Evolutionary conservation across 2,888 invertebrate genomes (phyloP).

Genomic region (Chorisops tibialis): DNA sequence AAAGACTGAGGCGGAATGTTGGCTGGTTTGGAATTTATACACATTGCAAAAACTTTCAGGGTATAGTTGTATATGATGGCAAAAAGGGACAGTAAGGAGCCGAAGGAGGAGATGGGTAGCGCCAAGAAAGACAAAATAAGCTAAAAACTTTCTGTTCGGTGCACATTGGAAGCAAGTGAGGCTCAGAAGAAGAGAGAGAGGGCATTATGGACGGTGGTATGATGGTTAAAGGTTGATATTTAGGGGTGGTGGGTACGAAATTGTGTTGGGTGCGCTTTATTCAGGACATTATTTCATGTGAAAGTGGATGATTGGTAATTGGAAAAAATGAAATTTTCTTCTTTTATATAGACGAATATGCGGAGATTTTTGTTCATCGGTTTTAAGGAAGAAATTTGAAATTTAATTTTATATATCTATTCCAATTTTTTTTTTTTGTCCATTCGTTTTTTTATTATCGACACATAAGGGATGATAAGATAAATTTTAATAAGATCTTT

Average conservation of each 20-base stretch:
- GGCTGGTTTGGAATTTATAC: neutral
- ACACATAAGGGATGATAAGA: neutral
- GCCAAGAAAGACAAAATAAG: too few species aligned
- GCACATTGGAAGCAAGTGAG: too few species aligned
- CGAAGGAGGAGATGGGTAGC: too few species aligned
- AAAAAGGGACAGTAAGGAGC: too few species aligned
- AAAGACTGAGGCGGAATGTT: neutral
- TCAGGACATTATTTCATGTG: conserved; percentile 32
- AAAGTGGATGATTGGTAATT: conserved; percentile 34
- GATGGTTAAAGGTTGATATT: neutral
- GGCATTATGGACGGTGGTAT: neutral
- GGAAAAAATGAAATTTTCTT: conserved; percentile 25
- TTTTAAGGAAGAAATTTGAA: neutral
- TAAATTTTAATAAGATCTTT: too few species aligned
- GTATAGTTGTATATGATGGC: too few species aligned
- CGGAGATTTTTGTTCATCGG: too few species aligned
- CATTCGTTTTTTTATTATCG: neutral
- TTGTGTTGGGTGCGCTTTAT: conserved; percentile 18
- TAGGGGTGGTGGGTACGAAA: neutral
- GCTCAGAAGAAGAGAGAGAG: neutral
- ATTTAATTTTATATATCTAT: neutral
- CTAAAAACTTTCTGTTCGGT: too few species aligned
- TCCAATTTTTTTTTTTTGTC: neutral
- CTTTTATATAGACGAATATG: conserved; percentile 14
- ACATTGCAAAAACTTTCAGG: too few species aligned